phyloP scores from a whole-genome alignment of 1,140 invertebrate species.

The Chrysopa pallens region DNA sequence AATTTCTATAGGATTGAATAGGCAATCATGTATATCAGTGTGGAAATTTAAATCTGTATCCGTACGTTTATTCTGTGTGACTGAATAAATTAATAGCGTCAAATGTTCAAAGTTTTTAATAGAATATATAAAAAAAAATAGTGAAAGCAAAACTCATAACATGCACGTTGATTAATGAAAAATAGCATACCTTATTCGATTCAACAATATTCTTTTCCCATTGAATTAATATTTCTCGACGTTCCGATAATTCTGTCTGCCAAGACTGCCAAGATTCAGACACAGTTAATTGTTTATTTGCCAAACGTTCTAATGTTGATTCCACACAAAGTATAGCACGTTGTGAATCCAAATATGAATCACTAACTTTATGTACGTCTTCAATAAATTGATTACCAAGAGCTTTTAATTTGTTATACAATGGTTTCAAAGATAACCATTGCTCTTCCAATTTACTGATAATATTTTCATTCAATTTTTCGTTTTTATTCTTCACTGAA shows the following conservation, averaged over 20 bases:
- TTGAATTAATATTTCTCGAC: slow-evolving; percentile 43
- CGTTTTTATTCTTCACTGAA: slow-evolving; percentile 25
- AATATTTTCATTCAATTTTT: slow-evolving; percentile 30
- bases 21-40: too few relatives aligned
- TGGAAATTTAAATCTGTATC: too few relatives aligned
- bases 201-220: slow-evolving; percentile 55
- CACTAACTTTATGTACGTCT: slow-evolving; percentile 40
- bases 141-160: not conserved
- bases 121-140: not conserved
- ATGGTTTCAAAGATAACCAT: slow-evolving; percentile 38
- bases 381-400: slow-evolving; percentile 50
- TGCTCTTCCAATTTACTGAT: slow-evolving; percentile 35
- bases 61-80: too few relatives aligned
- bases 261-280: slow-evolving; percentile 50
- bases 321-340: slow-evolving; percentile 49
- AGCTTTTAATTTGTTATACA: slow-evolving; percentile 36
- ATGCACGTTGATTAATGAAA: slow-evolving; percentile 5
- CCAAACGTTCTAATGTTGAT: slow-evolving; percentile 48
- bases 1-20: too few relatives aligned
- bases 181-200: slow-evolving; percentile 41
- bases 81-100: too few relatives aligned
- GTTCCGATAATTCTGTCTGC: slow-evolving; percentile 39
- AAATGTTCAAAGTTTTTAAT: not conserved
- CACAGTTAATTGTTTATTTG: slow-evolving; percentile 42
- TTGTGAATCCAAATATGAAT: slow-evolving; percentile 54